These are phyloP conservation scores for Phymanthus crucifer DNA, from an alignment of 92 coral and sea anemone species.

Conservation along the genomic window DNA sequence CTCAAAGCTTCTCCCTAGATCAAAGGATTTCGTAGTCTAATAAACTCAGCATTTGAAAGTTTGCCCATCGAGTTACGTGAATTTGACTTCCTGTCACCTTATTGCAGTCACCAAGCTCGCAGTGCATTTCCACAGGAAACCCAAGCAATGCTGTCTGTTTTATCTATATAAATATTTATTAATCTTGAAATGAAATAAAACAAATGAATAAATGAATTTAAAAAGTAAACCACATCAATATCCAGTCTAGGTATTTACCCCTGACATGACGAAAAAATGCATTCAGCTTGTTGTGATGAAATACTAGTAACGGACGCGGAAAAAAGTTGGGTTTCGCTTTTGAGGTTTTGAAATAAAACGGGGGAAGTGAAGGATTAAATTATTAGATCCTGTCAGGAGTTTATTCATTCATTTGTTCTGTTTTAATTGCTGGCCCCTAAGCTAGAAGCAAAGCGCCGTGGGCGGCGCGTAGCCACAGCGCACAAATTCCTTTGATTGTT, in stretches of 20 bases:
- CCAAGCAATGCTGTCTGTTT: background rate
- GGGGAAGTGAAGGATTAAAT: background rate
- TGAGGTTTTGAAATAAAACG: background rate
- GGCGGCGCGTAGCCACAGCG: background rate
- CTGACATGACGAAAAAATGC: background rate
- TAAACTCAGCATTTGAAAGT: background rate
- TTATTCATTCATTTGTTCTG: background rate
- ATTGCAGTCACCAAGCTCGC: background rate
- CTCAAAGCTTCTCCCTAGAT: background rate
- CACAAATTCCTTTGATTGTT: slow-evolving; percentile 16
- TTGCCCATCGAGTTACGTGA: background rate
- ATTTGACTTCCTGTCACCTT: background rate
- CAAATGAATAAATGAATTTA: too few species aligned
- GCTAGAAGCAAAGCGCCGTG: background rate
- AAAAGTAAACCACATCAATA: too few species aligned
- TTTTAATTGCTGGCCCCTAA: background rate
- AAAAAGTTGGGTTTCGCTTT: background rate
- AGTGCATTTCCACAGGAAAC: slow-evolving; percentile 9
- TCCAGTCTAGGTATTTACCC: background rate
- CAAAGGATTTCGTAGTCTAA: background rate
- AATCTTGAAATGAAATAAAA: background rate
- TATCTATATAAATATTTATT: background rate
- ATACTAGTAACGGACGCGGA: background rate
- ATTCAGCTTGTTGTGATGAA: background rate
- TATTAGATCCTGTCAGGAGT: background rate